Conservation (phyloP, 2,888 invertebrate genomes). For the Dynastes hyllus region DNA sequence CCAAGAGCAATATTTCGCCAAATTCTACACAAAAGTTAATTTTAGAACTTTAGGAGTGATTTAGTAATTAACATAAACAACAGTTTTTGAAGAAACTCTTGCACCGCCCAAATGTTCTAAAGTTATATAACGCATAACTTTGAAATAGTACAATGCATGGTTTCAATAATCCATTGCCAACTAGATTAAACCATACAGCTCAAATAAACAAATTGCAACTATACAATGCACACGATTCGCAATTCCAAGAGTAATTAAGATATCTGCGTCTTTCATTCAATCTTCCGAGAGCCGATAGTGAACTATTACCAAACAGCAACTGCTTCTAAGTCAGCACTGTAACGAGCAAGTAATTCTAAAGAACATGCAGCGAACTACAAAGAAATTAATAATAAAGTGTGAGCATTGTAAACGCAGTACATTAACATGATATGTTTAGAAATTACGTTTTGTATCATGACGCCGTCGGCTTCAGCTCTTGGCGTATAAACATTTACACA, state of each 20-base stretch:
- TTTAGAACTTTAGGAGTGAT: too few species aligned
- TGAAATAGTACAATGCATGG: too few species aligned
- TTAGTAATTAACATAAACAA: too few species aligned
- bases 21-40: too few species aligned
- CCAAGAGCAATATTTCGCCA: too few species aligned
- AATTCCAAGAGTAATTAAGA: not conserved
- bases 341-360: conserved; percentile 8
- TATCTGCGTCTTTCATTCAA: conserved; percentile 4
- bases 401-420: conserved; percentile 2
- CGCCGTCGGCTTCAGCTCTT: not conserved
- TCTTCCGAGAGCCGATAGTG: conserved; percentile 6
- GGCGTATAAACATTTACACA: not conserved
- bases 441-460: conserved; percentile 15
- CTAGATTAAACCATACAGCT: not conserved
- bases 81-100: too few species aligned
- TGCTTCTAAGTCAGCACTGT: not conserved
- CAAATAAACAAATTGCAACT: not conserved
- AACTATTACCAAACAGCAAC: not conserved
- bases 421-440: conserved; percentile 21
- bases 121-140: too few species aligned
- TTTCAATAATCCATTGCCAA: not conserved
- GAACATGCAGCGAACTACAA: conserved; percentile 14
- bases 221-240: not conserved
- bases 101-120: too few species aligned
- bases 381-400: conserved; percentile 10